Conservation (phyloP, 2,888 invertebrate species). For the Poecilobothrus nobilitatus region DNA sequence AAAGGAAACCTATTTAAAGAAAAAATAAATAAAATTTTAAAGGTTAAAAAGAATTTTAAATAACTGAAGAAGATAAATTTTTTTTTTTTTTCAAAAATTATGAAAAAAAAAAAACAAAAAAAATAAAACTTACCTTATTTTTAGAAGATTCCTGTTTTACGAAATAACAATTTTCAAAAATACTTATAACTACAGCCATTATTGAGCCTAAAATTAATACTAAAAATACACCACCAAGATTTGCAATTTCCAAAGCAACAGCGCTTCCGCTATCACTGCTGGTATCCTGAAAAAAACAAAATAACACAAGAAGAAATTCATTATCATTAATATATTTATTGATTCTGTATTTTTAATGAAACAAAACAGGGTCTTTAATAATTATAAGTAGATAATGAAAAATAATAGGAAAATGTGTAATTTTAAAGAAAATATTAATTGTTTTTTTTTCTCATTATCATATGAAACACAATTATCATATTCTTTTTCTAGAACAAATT, state of each 20-base stretch:
- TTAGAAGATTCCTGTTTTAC: slow-evolving; percentile 38
- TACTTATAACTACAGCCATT: slow-evolving; percentile 36
- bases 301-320: no score
- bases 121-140: slow-evolving; percentile 34
- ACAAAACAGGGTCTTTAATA: neutral
- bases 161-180: slow-evolving; percentile 38
- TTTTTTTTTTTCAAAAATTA: no score
- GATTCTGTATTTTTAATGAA: no score
- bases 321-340: no score
- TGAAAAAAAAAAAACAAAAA: neutral
- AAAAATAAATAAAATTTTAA: no score
- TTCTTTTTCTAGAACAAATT: no score
- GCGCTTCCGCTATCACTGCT: slow-evolving; percentile 36
- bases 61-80: no score
- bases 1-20: slow-evolving; percentile 10
- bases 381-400: neutral
- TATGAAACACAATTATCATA: no score
- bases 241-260: slow-evolving; percentile 50
- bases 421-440: no score
- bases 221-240: slow-evolving; percentile 56
- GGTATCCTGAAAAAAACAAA: slow-evolving; percentile 31
- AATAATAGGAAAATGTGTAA: no score
- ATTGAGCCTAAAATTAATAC: slow-evolving; percentile 48
- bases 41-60: no score
- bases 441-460: no score